Conservation (phyloP, 2,797 vertebrate species). For the Etheostoma perlongum region DNA sequence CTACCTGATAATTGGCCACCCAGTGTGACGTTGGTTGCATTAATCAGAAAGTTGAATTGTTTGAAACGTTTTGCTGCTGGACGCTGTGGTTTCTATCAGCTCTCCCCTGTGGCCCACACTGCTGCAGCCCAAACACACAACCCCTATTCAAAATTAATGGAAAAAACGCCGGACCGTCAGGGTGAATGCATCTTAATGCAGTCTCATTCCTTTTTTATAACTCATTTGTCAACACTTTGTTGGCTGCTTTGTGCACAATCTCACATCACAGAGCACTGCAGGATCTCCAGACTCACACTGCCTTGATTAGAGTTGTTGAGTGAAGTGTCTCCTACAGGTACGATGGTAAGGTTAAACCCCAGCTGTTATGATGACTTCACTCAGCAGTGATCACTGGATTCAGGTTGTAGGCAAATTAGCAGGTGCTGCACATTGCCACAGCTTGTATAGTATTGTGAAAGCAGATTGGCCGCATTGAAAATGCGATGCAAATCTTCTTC, state of each 20-base stretch:
- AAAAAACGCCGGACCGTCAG: too few relatives aligned
- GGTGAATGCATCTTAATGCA: not conserved
- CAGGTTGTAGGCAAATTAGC: slow-evolving; percentile 34
- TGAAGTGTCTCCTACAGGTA: slow-evolving; percentile 40
- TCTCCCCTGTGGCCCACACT: too few relatives aligned
- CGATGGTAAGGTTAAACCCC: slow-evolving; percentile 40
- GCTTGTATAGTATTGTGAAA: slow-evolving; percentile 9
- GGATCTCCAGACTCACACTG: slow-evolving; percentile 1
- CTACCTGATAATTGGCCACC: too few relatives aligned
- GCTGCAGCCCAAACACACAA: too few relatives aligned
- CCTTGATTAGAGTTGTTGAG: slow-evolving; percentile 35
- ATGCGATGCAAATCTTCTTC: slow-evolving; percentile 39
- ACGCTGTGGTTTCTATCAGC: too few relatives aligned
- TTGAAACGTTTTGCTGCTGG: too few relatives aligned
- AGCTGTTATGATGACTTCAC: slow-evolving; percentile 52
- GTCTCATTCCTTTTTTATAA: slow-evolving; percentile 7
- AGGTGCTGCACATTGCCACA: slow-evolving; percentile 33
- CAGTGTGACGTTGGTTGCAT: too few relatives aligned
- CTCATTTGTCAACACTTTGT: slow-evolving; percentile 41
- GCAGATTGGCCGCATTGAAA: slow-evolving; percentile 45
- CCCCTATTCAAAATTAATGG: too few relatives aligned
- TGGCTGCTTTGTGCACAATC: slow-evolving; percentile 8
- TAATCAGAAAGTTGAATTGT: too few relatives aligned
- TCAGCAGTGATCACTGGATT: slow-evolving; percentile 37
- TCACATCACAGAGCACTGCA: slow-evolving; percentile 5